Base-by-base conservation (phyloP, 2,888 invertebrate species). In the Catocala sponsa region DNA sequence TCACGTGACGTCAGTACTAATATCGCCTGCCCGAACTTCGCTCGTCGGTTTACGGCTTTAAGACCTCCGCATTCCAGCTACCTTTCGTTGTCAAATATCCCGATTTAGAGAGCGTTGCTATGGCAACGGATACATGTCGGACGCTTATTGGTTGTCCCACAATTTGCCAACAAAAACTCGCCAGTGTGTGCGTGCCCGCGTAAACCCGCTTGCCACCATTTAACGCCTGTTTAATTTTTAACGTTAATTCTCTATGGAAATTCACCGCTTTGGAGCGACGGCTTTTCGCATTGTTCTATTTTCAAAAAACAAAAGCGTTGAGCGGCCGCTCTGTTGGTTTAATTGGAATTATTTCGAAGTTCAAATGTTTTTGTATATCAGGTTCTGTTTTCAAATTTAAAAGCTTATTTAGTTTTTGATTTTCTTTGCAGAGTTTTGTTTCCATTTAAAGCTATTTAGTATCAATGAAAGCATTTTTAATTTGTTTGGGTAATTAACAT, bases 1-100 rank as follows among this genome's bases (percentile, higher is more conserved):
- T 62, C 67, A 64, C 72, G 76, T 67, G 64, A 71, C 65, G 74
- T 76, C 76, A 66, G 64, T 64, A 35, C 60, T 59, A 75, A 77
- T 70, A 50, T 59, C 59, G 43, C 25, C 12, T 44, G 25, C 54
- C 42, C 47, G 13, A 46, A 55, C 15, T 46, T 46, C 15, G 15
- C 46, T 33, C 55, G 48, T 35, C 49, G 35, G 33, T 25, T 12
- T 38, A 51, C 54, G 54, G 43, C 47, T 35, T 47, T 46, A 46
- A 55, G 43, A 33, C 9, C 54, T 6, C 25, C 32, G 12, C 32
- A 49, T 55, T 38, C 35, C 32, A 50, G 25, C 25, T 25, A 25
- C 25, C 2, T 25, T 25, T 35, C 54, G 25, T 44, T 43, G 50
- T 43, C 38, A 43, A 32, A 43, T 33, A 47, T 41, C 41, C 7